phyloP scores from a whole-genome alignment of 2,113 vertebrate genomes.

The Bostrychus sinensis region DNA sequence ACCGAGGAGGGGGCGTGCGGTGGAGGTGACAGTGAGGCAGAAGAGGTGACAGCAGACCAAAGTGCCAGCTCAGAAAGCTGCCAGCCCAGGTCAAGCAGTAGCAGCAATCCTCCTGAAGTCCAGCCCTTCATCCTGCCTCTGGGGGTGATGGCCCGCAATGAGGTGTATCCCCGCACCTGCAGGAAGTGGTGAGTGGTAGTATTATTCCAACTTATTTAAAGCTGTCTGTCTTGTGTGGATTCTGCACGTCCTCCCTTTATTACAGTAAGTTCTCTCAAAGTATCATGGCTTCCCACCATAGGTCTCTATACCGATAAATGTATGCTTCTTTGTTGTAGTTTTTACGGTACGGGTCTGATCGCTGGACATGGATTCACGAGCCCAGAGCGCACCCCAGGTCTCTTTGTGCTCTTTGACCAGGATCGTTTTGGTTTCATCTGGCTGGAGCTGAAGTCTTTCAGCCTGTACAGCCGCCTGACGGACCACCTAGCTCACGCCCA shows the following conservation, averaged over 20 bases:
- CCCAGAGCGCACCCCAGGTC: constrained; percentile 91
- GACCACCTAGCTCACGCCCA: constrained; percentile 89
- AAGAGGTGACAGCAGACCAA: too few species aligned
- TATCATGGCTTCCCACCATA: too few species aligned
- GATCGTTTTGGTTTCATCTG: constrained; percentile 97
- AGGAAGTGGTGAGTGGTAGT: constrained; percentile 87
- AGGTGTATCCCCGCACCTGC: constrained; percentile 93
- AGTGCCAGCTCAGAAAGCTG: constrained; percentile 42
- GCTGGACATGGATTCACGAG: constrained; percentile 97
- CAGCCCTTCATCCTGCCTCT: constrained; percentile 89
- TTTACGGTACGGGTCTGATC: constrained; percentile 94
- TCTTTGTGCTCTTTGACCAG: constrained; percentile 93
- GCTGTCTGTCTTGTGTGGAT: too few species aligned
- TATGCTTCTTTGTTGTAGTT: constrained; percentile 77
- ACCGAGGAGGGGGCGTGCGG: constrained; percentile 36
- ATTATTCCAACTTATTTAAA: too few species aligned
- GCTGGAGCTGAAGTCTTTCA: constrained; percentile 97
- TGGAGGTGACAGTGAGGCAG: constrained; percentile 22
- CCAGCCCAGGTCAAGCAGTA: constrained; percentile 36
- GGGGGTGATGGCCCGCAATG: constrained; percentile 92
- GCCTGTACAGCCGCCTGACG: constrained; percentile 93
- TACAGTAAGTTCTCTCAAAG: too few species aligned
- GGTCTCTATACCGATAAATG: not conserved
- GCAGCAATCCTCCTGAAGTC: constrained; percentile 43
- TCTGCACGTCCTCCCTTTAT: too few species aligned